phyloP scores from a whole-genome alignment of 2,113 vertebrate genomes.

The Apaloderma vittatum region DNA sequence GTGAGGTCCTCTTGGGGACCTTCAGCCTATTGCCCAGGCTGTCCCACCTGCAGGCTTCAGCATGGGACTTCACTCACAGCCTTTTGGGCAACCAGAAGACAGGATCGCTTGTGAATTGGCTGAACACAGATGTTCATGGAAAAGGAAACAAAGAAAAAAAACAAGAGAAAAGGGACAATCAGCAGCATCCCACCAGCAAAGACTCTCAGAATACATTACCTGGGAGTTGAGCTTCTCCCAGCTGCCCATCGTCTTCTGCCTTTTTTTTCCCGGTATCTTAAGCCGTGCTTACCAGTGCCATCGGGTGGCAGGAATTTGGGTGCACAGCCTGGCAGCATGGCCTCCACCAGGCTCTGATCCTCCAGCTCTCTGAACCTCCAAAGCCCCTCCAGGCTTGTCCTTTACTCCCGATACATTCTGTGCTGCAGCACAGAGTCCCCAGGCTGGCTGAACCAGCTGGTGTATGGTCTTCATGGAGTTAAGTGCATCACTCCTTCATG shows the following conservation, averaged over 20 bases:
- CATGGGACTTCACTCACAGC: neutral
- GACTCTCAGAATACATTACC: neutral
- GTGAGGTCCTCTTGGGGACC: neutral
- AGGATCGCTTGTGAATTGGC: neutral
- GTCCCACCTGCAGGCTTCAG: neutral
- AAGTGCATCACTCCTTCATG: neutral
- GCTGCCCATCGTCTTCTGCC: neutral
- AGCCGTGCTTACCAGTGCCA: neutral
- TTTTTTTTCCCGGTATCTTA: neutral
- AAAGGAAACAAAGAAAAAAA: neutral
- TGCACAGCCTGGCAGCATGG: neutral
- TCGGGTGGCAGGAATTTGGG: neutral
- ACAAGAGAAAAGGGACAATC: neutral
- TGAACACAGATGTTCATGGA: neutral
- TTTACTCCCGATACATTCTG: neutral
- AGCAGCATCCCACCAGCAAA: neutral
- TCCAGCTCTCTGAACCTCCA: neutral
- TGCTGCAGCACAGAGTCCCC: neutral
- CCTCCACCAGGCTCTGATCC: neutral
- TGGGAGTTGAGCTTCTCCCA: neutral
- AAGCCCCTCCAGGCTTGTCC: neutral
- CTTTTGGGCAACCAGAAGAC: neutral
- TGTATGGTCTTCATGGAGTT: neutral
- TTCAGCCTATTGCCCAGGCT: rapidly evolving
- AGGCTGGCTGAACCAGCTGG: neutral